A percentile compares a stretch with the other conserved stretches of the same genome.
These are phyloP conservation scores for Urocitellus parryii DNA, from an alignment of 2,113 vertebrate species.

Conservation along the genomic window DNA sequence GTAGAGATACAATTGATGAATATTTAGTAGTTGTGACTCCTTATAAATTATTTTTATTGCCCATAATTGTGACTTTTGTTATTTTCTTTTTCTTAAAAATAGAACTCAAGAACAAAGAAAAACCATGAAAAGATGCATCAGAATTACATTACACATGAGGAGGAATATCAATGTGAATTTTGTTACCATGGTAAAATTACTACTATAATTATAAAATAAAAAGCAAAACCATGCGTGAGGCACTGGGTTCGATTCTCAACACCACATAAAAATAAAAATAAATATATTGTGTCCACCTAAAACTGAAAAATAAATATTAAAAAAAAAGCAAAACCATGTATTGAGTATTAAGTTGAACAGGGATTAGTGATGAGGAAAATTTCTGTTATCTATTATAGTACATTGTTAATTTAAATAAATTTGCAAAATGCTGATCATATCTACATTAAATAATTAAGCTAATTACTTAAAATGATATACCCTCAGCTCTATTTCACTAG, in stretches of 20 bases:
- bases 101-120: background rate
- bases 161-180: slow-evolving; percentile 1
- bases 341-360: background rate
- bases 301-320: background rate
- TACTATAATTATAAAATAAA: background rate
- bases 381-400: background rate
- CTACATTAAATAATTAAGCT: background rate
- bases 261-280: too few relatives aligned
- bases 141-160: background rate
- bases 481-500: background rate
- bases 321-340: slow-evolving; percentile 8
- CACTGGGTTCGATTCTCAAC: too few relatives aligned
- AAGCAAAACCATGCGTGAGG: background rate
- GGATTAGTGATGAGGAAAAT: background rate
- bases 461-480: background rate
- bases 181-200: background rate
- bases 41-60: slow-evolving; percentile 34
- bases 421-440: background rate
- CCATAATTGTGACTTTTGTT: background rate
- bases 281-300: too few relatives aligned
- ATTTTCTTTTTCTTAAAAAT: background rate
- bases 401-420: background rate
- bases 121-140: background rate
- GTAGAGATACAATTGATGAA: background rate
- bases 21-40: background rate